Evolutionary conservation across 23 tunicate genomes (phyloP).

Genomic region (Botrylloides violaceus): DNA sequence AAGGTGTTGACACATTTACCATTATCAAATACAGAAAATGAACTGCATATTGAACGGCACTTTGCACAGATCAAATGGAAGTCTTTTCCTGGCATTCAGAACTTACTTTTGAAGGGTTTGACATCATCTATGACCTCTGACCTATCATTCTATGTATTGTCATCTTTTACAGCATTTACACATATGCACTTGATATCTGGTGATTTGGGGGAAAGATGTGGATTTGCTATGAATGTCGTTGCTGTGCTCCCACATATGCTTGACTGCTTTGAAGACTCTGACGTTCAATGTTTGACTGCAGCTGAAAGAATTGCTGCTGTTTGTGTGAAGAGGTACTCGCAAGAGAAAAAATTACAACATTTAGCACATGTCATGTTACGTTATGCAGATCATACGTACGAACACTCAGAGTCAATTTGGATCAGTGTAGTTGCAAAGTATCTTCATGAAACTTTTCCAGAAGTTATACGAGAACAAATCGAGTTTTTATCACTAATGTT

Average conservation of each 20-base stretch:
- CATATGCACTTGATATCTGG: constrained; percentile 37
- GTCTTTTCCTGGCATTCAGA: constrained; percentile 49
- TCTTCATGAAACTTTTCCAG: constrained; percentile 70
- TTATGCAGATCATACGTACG: constrained; percentile 68
- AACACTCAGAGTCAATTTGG: constrained; percentile 50
- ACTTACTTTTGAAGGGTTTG: constrained; percentile 58
- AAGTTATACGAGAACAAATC: constrained; percentile 33
- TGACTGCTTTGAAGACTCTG: constrained; percentile 46
- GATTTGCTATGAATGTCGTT: constrained; percentile 64
- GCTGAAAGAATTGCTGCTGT: constrained; percentile 73
- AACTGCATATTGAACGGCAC: constrained; percentile 38
- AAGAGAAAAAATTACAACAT: constrained; percentile 55
- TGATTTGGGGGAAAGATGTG: constrained; percentile 16
- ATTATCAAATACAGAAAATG: constrained; percentile 22
- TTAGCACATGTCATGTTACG: constrained; percentile 84
- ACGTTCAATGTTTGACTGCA: constrained; percentile 45
- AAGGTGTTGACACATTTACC: constrained; percentile 26
- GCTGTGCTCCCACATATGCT: constrained; percentile 60
- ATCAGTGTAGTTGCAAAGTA: constrained; percentile 76
- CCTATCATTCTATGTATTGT: constrained; percentile 29
- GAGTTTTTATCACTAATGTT: constrained; percentile 44
- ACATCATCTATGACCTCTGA: constrained; percentile 47
- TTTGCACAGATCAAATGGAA: constrained; percentile 51
- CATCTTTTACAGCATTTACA: constrained; percentile 34
- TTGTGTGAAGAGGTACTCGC: constrained; percentile 48